phyloP scores from a whole-genome alignment of 1,140 invertebrate species.

The Drosophila baimaii region DNA sequence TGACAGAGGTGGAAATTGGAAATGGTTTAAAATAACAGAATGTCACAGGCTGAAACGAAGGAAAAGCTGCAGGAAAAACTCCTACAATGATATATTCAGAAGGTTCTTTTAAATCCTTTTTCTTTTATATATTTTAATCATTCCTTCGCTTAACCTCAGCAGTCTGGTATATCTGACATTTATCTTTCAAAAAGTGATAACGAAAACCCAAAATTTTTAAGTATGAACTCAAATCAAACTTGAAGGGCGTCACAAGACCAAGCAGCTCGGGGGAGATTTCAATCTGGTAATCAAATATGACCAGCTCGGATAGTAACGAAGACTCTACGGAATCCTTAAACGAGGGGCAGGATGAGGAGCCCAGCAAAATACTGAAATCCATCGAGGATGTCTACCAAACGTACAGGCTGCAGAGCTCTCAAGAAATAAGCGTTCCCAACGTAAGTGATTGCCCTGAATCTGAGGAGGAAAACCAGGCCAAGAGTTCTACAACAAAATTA shows the following conservation, averaged over 20 bases:
- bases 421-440: neutral
- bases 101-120: no score
- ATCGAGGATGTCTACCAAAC: slow-evolving; percentile 6
- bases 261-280: slow-evolving; percentile 1
- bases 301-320: slow-evolving; percentile 14
- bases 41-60: neutral
- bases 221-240: slow-evolving; percentile 25
- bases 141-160: neutral
- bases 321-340: neutral
- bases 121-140: neutral
- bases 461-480: neutral
- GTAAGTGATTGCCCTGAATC: neutral
- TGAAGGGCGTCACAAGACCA: slow-evolving; percentile 4
- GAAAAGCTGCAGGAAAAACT: neutral
- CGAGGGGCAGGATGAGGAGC: slow-evolving; percentile 13
- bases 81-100: no score
- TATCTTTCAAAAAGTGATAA: neutral
- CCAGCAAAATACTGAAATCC: neutral
- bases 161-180: neutral
- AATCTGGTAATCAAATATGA: slow-evolving; percentile 30
- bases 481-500: neutral
- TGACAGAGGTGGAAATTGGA: slow-evolving; percentile 1
- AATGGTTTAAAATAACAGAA: neutral
- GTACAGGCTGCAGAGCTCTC: neutral
- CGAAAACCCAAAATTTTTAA: slow-evolving; percentile 25